Evolutionary conservation across 2,797 vertebrate species (phyloP).

Genomic region (Acanthurus lineatus): DNA sequence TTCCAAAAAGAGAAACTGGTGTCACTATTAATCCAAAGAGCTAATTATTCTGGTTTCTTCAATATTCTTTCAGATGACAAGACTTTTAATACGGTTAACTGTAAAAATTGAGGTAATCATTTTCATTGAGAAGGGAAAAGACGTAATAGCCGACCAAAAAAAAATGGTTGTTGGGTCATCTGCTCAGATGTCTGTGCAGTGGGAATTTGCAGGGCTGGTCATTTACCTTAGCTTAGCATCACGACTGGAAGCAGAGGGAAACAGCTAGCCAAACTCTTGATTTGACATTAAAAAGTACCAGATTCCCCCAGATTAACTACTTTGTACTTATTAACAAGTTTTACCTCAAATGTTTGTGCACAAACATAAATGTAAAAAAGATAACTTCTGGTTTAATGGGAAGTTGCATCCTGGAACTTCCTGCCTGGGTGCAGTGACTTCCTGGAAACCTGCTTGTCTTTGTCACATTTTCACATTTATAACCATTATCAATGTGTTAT

Average conservation of each 20-base stretch:
- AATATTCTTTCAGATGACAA: conserved; percentile 9
- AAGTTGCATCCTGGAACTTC: too few relatives aligned
- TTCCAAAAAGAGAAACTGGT: not conserved
- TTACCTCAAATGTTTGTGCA: not conserved
- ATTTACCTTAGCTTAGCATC: conserved; percentile 11
- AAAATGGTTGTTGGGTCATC: not conserved
- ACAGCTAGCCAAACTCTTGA: not conserved
- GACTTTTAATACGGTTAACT: not conserved
- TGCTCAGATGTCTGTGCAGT: not conserved
- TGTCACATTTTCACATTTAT: too few relatives aligned
- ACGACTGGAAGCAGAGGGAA: not conserved
- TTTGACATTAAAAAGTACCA: not conserved
- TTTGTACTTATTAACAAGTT: not conserved
- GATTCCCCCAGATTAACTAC: not conserved
- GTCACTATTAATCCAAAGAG: conserved; percentile 30
- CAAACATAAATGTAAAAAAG: too few relatives aligned
- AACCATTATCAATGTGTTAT: not conserved
- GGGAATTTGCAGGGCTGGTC: not conserved
- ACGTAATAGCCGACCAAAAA: not conserved
- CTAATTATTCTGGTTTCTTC: conserved; percentile 21
- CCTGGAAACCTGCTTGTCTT: too few relatives aligned
- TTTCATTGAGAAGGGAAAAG: not conserved
- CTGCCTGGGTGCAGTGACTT: too few relatives aligned
- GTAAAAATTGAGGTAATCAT: not conserved
- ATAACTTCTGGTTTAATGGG: too few relatives aligned